A percentile compares a stretch with the other conserved stretches of the same genome.
phyloP scores from a whole-genome alignment of 30 jellyfish, hydroid and myxozoan genomes.

The Aurelia sp. region DNA sequence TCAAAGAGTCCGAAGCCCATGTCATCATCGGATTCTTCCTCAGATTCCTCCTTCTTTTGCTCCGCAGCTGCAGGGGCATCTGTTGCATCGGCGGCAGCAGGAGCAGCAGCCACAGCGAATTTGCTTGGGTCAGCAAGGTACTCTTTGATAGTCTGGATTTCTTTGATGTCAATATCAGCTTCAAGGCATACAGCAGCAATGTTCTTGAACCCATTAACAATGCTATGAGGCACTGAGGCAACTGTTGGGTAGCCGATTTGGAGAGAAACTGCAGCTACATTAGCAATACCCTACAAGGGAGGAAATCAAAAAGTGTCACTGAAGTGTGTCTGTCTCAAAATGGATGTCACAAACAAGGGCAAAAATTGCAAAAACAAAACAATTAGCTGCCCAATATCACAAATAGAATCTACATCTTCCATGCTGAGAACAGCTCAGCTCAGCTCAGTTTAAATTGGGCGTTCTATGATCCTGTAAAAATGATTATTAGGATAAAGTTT shows the following conservation, averaged over 20 bases:
- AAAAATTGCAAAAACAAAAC: too few species aligned
- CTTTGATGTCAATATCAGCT: conserved; percentile 89
- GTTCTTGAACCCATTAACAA: conserved; percentile 92
- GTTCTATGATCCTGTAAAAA: too few species aligned
- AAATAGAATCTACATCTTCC: too few species aligned
- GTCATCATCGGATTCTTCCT: conserved; percentile 91
- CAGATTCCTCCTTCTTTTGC: conserved; percentile 75
- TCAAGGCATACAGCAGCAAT: conserved; percentile 97
- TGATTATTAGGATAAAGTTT: too few species aligned
- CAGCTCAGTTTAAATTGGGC: too few species aligned
- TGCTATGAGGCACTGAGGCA: conserved; percentile 98
- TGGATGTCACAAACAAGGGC: too few species aligned
- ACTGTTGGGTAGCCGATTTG: conserved; percentile 98
- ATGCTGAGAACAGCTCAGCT: too few species aligned
- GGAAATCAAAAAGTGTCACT: background rate
- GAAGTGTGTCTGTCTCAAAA: too few species aligned
- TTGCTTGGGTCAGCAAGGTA: conserved; percentile 94
- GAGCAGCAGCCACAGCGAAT: conserved; percentile 93
- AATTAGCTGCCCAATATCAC: too few species aligned
- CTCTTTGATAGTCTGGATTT: conserved; percentile 85
- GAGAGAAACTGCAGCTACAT: conserved; percentile 89
- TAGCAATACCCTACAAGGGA: conserved; percentile 82
- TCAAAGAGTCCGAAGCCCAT: conserved; percentile 97
- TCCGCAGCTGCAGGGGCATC: conserved; percentile 66
- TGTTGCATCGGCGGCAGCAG: conserved; percentile 79